Conservation (phyloP, 2,113 vertebrate species). For the Dromiciops gliroides region DNA sequence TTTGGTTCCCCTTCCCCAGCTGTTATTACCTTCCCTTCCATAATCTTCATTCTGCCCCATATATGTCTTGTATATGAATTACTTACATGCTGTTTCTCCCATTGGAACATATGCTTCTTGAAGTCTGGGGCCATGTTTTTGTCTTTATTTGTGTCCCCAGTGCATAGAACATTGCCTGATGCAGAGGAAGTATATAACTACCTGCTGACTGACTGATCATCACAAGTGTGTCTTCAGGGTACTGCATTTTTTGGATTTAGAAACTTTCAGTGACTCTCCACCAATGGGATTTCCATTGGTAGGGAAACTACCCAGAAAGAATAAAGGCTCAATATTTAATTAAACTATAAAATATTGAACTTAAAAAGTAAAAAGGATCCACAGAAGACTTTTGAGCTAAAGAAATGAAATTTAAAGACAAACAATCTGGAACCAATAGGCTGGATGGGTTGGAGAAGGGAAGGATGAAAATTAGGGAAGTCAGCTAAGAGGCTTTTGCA, state of each 20-base stretch:
- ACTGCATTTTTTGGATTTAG: neutral
- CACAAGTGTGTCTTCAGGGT: neutral
- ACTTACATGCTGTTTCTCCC: no score
- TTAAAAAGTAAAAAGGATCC: neutral
- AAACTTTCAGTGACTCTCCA: neutral
- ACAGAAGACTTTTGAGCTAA: neutral
- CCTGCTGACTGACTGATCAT: neutral
- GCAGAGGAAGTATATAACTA: neutral
- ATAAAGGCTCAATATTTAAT: neutral
- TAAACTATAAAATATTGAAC: neutral
- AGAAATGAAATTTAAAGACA: neutral
- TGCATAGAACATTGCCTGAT: neutral
- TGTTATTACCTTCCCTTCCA: no score
- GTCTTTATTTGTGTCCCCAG: neutral
- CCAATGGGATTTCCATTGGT: neutral
- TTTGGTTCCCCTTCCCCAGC: no score
- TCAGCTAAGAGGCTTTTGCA: neutral
- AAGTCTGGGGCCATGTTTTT: neutral
- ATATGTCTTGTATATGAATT: no score
- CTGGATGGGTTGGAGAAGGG: neutral
- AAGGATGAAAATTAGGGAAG: neutral
- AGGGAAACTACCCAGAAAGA: neutral
- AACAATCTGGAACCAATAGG: neutral
- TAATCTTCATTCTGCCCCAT: no score
- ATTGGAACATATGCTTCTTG: no score